Percentiles rank a stretch among this genome's conserved stretches.
phyloP scores from a whole-genome alignment of 1,140 invertebrate genomes.

The Paracyclopina nana region DNA sequence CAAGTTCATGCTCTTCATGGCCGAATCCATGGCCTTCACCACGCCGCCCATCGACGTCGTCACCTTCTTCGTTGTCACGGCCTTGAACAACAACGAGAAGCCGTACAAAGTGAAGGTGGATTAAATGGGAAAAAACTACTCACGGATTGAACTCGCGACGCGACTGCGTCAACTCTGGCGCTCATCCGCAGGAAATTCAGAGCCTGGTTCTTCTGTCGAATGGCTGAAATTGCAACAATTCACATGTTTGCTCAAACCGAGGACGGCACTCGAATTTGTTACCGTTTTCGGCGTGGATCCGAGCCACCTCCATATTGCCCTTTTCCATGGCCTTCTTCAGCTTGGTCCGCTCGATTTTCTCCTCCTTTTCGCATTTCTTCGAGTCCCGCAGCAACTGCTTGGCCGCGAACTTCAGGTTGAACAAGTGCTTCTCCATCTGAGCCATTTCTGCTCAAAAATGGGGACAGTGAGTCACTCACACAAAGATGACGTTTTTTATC shows the following conservation, averaged over 20 bases:
- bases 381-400: slow-evolving; percentile 36
- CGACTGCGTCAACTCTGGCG: slow-evolving; percentile 34
- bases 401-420: slow-evolving; percentile 32
- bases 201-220: slow-evolving; percentile 29
- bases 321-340: slow-evolving; percentile 33
- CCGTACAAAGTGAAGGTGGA: too few species aligned
- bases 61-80: slow-evolving; percentile 33
- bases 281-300: slow-evolving; percentile 40
- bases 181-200: slow-evolving; percentile 35
- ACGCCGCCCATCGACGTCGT: slow-evolving; percentile 29
- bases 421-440: slow-evolving; percentile 25
- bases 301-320: slow-evolving; percentile 35
- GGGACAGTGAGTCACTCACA: not conserved
- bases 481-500: not conserved
- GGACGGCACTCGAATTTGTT: too few species aligned
- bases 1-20: slow-evolving; percentile 35
- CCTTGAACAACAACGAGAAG: too few species aligned
- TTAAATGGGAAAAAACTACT: too few species aligned
- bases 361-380: slow-evolving; percentile 36
- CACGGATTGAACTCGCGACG: slow-evolving; percentile 32
- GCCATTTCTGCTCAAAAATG: not conserved
- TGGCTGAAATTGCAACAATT: too few species aligned
- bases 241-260: too few species aligned
- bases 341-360: slow-evolving; percentile 31
- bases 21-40: slow-evolving; percentile 35